phyloP scores from a whole-genome alignment of 2,797 vertebrate genomes.

The Petrocephalus sullivani region DNA sequence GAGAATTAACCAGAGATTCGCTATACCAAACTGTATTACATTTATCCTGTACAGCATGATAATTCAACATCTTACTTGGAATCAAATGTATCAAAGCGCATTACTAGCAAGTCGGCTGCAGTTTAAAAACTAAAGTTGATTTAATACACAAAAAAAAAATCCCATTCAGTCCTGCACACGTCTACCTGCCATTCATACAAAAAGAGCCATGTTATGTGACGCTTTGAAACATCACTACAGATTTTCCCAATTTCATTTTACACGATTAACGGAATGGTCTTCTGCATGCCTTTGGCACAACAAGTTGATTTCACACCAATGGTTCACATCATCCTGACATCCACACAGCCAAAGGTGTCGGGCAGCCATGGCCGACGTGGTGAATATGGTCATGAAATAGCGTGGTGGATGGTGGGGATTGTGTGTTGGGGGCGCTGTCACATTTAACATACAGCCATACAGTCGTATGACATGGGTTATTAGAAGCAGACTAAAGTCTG shows the following conservation, averaged over 20 bases:
- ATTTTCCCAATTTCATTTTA: constrained; percentile 45
- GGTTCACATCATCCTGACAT: constrained; percentile 40
- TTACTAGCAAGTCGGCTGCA: constrained; percentile 20
- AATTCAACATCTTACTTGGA: constrained; percentile 56
- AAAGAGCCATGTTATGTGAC: constrained; percentile 56
- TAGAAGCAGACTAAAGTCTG: not conserved
- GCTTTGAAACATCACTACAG: constrained; percentile 40
- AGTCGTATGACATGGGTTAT: not conserved
- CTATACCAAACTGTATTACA: constrained; percentile 57
- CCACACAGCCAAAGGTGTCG: not conserved
- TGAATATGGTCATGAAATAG: too few relatives aligned
- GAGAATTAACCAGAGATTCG: constrained; percentile 52
- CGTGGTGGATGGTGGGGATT: not conserved
- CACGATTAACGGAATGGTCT: constrained; percentile 51
- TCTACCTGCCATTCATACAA: constrained; percentile 53
- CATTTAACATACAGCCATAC: constrained; percentile 8
- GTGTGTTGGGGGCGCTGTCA: not conserved
- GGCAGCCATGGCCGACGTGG: not conserved
- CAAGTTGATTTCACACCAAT: constrained; percentile 41
- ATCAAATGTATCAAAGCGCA: constrained; percentile 39
- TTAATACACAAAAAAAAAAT: constrained; percentile 49
- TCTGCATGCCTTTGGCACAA: constrained; percentile 65
- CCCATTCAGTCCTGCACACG: constrained; percentile 63
- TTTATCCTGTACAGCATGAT: constrained; percentile 60
- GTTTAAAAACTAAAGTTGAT: constrained; percentile 49